phyloP scores from a whole-genome alignment of 2,797 vertebrate species.

The Salmo trutta region DNA sequence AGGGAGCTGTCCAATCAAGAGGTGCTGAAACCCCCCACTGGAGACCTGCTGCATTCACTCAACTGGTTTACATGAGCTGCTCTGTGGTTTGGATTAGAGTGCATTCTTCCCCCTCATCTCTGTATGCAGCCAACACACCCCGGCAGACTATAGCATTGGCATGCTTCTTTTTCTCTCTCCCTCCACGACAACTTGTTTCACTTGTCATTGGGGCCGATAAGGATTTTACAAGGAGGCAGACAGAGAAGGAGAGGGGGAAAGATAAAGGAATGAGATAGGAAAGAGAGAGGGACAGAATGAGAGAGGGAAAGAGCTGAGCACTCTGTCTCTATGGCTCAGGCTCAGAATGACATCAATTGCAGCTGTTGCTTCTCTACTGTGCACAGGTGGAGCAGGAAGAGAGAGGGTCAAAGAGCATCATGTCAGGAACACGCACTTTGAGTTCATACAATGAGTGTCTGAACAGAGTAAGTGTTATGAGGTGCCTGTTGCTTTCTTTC shows the following conservation, averaged over 20 bases:
- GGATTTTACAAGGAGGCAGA: background rate
- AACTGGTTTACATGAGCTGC: background rate
- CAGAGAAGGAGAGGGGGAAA: slow-evolving; percentile 1
- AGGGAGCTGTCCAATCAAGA: background rate
- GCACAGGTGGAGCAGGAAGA: background rate
- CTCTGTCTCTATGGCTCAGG: slow-evolving; percentile 14
- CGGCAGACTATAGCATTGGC: slow-evolving; percentile 19
- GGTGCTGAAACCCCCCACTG: slow-evolving; percentile 3
- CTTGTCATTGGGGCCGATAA: slow-evolving; percentile 27
- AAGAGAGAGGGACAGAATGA: slow-evolving; percentile 6
- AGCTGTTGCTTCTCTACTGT: slow-evolving; percentile 9
- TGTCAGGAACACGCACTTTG: background rate
- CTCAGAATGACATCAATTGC: slow-evolving; percentile 39
- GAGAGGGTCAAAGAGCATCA: background rate
- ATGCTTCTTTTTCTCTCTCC: slow-evolving; percentile 8
- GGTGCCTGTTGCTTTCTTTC: background rate
- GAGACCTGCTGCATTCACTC: background rate
- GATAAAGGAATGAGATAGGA: background rate
- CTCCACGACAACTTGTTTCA: slow-evolving; percentile 22
- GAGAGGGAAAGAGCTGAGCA: slow-evolving; percentile 9
- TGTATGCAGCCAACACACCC: slow-evolving; percentile 28
- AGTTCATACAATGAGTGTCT: slow-evolving; percentile 2
- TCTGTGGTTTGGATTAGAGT: slow-evolving; percentile 24
- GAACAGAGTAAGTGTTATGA: background rate
- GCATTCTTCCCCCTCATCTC: slow-evolving; percentile 31